Evolutionary conservation across 2,113 vertebrate species (phyloP).

Genomic region (Mirounga angustirostris): DNA sequence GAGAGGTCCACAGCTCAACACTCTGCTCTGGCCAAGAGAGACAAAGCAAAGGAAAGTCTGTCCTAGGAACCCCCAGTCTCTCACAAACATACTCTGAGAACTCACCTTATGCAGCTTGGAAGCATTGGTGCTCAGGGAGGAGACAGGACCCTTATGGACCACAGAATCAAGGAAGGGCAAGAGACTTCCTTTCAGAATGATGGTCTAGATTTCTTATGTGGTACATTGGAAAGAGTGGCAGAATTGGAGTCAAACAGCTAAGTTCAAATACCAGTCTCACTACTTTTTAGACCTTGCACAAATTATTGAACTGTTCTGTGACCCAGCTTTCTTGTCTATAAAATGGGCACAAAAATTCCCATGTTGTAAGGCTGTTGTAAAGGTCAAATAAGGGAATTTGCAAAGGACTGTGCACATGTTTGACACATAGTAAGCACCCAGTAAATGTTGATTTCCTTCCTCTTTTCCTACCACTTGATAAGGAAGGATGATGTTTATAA

Average conservation of each 20-base stretch:
- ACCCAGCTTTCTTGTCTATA: background rate
- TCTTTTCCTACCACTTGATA: conserved; percentile 21
- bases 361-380: conserved; percentile 26
- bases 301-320: conserved; percentile 16
- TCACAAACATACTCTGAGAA: background rate
- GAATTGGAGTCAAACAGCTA: conserved; percentile 4
- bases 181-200: background rate
- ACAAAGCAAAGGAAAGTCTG: background rate
- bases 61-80: background rate
- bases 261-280: background rate
- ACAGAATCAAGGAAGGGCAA: background rate
- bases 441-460: background rate
- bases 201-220: background rate
- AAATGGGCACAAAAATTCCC: background rate
- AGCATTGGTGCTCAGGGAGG: background rate
- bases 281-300: conserved; percentile 6
- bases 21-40: background rate
- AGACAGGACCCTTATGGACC: background rate
- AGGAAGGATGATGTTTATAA: conserved; percentile 33
- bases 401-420: background rate
- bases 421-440: background rate
- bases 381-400: conserved; percentile 33
- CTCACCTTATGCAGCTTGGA: background rate
- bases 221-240: background rate
- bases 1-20: background rate